These are phyloP conservation scores for Hyposoter dolosus DNA, from an alignment of 2,888 invertebrate genomes.

Conservation along the genomic window DNA sequence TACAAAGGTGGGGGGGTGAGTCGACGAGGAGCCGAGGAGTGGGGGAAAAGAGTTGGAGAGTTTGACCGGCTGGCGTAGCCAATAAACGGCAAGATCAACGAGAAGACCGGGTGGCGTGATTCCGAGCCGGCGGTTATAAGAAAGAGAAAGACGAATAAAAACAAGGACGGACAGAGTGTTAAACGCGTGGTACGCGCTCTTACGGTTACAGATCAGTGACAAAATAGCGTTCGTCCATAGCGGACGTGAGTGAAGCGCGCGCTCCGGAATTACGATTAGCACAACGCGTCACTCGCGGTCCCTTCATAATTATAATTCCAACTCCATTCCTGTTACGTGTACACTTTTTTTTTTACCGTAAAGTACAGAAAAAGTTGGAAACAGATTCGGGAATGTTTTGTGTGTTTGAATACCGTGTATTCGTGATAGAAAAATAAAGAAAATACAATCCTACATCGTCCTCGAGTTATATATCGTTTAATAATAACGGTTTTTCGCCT, in stretches of 20 bases:
- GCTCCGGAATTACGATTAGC: not conserved
- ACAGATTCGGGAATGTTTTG: not conserved
- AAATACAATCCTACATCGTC: not conserved
- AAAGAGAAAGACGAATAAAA: constrained; percentile 24
- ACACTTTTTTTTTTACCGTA: no score
- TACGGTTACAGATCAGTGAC: constrained; percentile 38
- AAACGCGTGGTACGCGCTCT: constrained; percentile 52
- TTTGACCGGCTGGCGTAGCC: constrained; percentile 38
- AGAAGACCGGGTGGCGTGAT: constrained; percentile 71
- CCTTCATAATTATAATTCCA: not conserved
- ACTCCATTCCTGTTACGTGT: not conserved
- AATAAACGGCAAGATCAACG: constrained; percentile 23
- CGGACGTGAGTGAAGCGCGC: constrained; percentile 15
- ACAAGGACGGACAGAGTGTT: not conserved
- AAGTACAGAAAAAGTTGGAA: not conserved
- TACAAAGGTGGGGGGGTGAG: constrained; percentile 38
- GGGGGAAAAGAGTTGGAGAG: constrained; percentile 9
- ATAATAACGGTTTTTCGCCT: constrained; percentile 34
- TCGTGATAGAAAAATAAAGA: not conserved
- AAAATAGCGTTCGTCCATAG: constrained; percentile 31
- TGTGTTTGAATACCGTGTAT: constrained; percentile 3
- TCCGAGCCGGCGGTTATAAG: constrained; percentile 52
- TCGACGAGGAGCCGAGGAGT: not conserved
- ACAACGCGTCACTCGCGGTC: constrained; percentile 18
- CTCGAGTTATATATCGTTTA: constrained; percentile 7